phyloP scores from a whole-genome alignment of 2,113 vertebrate genomes.

The Todiramphus saurophagus region DNA sequence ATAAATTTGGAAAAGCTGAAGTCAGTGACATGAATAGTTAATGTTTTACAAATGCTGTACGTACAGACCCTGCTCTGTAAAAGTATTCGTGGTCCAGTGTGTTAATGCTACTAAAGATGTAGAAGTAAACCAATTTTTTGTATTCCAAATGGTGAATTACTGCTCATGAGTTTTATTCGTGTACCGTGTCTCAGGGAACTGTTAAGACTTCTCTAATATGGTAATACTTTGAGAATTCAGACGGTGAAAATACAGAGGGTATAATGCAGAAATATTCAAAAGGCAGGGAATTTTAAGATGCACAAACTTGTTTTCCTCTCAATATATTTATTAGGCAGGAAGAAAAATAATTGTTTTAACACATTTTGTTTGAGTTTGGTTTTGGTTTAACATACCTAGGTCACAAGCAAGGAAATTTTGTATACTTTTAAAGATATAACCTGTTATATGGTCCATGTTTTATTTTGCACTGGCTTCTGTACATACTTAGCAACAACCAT shows the following conservation, averaged over 20 bases:
- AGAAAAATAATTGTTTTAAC: not conserved
- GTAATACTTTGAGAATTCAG: not conserved
- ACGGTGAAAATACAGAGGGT: not conserved
- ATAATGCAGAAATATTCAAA: not conserved
- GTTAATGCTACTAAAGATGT: not conserved
- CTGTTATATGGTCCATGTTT: not conserved
- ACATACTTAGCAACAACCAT: accelerated
- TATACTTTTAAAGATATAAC: not conserved
- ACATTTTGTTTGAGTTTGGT: not conserved
- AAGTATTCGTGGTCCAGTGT: not conserved
- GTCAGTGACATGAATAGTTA: not conserved
- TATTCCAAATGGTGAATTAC: not conserved
- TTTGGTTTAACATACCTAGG: not conserved
- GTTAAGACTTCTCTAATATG: not conserved
- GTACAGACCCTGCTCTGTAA: not conserved
- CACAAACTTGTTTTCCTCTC: not conserved
- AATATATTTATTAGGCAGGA: not conserved
- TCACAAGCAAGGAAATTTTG: not conserved
- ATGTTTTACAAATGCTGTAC: not conserved
- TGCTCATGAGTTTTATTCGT: not conserved
- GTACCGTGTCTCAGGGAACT: not conserved
- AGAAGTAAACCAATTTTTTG: not conserved
- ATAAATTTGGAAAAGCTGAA: not conserved
- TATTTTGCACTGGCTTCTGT: not conserved
- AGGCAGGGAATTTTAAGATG: not conserved